A percentile compares a stretch with the other conserved stretches of the same genome.
Conservation (phyloP, 2,888 invertebrate genomes). For the Plemyria rubiginata region DNA sequence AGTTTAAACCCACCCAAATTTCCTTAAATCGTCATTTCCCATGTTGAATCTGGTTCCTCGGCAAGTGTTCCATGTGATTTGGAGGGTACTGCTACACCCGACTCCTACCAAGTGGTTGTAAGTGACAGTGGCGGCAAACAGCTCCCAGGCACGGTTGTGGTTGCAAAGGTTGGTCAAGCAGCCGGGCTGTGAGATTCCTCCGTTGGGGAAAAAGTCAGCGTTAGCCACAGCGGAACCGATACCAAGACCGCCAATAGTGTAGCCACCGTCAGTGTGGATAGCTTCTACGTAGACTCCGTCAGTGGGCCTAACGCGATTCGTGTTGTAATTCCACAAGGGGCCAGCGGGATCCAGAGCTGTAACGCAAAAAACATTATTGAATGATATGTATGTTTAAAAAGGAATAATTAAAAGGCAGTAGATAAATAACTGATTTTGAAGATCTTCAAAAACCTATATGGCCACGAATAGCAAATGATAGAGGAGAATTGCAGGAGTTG, state of each 20-base stretch:
- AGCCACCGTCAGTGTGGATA: slow-evolving; percentile 71
- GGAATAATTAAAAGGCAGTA: too few species aligned
- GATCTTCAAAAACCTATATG: too few species aligned
- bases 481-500: too few species aligned
- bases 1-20: slow-evolving; percentile 50
- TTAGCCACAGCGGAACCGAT: slow-evolving; percentile 76
- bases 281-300: slow-evolving; percentile 68
- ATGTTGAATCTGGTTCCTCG: slow-evolving; percentile 51
- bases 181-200: slow-evolving; percentile 68
- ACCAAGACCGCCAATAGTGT: slow-evolving; percentile 68
- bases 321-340: slow-evolving; percentile 54
- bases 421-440: too few species aligned
- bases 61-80: slow-evolving; percentile 57
- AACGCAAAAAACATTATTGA: too few species aligned
- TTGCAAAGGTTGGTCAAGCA: slow-evolving; percentile 58
- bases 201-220: slow-evolving; percentile 85
- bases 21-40: slow-evolving; percentile 61
- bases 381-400: too few species aligned
- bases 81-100: slow-evolving; percentile 47
- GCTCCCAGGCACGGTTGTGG: slow-evolving; percentile 62
- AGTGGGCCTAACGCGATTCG: slow-evolving; percentile 46
- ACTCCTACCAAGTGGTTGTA: slow-evolving; percentile 57
- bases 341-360: slow-evolving; percentile 65
- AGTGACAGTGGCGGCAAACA: slow-evolving; percentile 58
- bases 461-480: too few species aligned